These are phyloP conservation scores for Daubentonia madagascariensis DNA, from an alignment of 2,113 vertebrate species.

Conservation along the genomic window DNA sequence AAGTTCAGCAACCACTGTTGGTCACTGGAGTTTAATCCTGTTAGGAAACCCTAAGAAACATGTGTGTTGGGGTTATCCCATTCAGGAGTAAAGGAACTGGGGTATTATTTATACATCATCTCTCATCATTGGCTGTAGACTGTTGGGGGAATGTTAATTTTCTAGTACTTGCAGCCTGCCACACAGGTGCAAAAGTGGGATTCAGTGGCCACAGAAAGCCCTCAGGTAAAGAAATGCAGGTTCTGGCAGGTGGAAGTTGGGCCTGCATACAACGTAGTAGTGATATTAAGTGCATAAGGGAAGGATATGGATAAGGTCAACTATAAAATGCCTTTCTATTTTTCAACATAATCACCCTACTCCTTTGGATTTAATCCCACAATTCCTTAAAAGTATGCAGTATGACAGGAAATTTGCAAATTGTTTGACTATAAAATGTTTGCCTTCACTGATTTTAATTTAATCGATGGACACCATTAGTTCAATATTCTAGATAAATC, in stretches of 20 bases:
- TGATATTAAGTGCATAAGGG: background rate
- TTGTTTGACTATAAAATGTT: background rate
- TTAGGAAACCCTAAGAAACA: background rate
- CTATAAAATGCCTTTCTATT: background rate
- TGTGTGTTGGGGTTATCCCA: background rate
- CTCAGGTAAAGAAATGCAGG: background rate
- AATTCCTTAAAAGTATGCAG: background rate
- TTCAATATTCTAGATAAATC: slow-evolving; percentile 22
- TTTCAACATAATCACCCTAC: background rate
- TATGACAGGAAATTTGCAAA: background rate
- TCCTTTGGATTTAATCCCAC: background rate
- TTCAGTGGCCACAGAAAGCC: background rate
- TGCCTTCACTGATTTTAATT: background rate
- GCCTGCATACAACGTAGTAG: background rate
- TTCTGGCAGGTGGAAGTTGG: background rate
- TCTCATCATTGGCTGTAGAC: background rate
- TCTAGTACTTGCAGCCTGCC: background rate
- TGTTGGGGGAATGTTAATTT: background rate
- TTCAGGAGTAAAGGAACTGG: background rate
- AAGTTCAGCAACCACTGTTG: background rate
- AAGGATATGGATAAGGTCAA: background rate
- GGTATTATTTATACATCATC: background rate
- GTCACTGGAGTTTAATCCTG: background rate
- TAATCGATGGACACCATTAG: background rate
- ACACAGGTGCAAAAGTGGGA: background rate